phyloP scores from a whole-genome alignment of 2,113 vertebrate species.

The Albula goreensis region DNA sequence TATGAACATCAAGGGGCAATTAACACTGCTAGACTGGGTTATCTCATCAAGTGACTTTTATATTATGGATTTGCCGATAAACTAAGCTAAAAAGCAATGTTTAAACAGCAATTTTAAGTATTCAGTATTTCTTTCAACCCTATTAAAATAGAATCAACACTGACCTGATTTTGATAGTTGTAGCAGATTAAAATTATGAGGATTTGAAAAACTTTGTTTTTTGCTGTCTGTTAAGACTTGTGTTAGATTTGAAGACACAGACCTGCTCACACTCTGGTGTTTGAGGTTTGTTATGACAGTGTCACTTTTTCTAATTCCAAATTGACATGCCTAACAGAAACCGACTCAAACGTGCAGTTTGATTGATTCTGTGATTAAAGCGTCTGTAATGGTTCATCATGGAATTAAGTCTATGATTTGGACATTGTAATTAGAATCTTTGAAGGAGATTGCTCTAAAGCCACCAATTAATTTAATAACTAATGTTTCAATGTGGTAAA shows the following conservation, averaged over 20 bases:
- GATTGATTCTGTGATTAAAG: constrained; percentile 16
- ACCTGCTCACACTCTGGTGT: neutral
- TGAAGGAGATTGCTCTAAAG: neutral
- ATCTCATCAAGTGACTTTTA: neutral
- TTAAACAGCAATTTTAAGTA: no score
- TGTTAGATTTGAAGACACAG: neutral
- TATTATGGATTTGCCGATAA: neutral
- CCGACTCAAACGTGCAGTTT: neutral
- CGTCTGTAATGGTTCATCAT: neutral
- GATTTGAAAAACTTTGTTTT: neutral
- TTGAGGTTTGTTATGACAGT: neutral
- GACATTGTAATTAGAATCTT: constrained; percentile 14
- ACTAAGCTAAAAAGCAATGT: no score
- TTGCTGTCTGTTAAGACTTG: neutral
- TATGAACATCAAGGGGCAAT: neutral
- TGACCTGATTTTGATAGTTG: neutral
- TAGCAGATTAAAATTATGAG: neutral
- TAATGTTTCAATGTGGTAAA: neutral
- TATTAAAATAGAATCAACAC: neutral
- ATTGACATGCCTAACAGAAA: neutral
- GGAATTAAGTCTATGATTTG: constrained; percentile 12
- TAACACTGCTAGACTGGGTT: neutral
- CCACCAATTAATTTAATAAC: constrained; percentile 21
- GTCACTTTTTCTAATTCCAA: neutral
- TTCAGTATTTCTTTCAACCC: no score